Conservation (phyloP, 1,140 invertebrate genomes). For the Cotesia vestalis region DNA sequence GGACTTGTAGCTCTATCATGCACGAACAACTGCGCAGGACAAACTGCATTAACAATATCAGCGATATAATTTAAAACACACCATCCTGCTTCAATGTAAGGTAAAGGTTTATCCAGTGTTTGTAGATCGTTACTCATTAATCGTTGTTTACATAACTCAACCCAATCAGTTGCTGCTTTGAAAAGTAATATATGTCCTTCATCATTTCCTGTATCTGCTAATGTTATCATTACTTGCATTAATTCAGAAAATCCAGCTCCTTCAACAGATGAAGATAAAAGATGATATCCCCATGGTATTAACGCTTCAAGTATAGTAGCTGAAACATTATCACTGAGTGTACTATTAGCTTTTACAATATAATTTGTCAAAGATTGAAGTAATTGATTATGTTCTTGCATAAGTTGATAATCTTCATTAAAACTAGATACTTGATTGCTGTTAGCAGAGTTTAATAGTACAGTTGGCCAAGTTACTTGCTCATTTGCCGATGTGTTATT, state of each 20-base stretch:
- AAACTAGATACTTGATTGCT: constrained; percentile 49
- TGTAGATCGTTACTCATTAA: constrained; percentile 57
- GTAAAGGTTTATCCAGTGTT: constrained; percentile 55
- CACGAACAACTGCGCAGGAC: constrained; percentile 58
- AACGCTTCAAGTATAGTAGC: constrained; percentile 79
- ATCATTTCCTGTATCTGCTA: constrained; percentile 83
- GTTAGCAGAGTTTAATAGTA: constrained; percentile 48
- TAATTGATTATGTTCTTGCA: constrained; percentile 77
- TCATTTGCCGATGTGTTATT: constrained; percentile 49
- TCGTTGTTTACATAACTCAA: constrained; percentile 71
- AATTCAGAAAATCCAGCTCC: constrained; percentile 82
- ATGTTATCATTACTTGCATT: constrained; percentile 80
- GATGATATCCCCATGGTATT: constrained; percentile 76
- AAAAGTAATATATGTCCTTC: constrained; percentile 83
- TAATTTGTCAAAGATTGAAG: constrained; percentile 78
- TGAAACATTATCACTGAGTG: constrained; percentile 74
- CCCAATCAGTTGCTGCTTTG: constrained; percentile 81
- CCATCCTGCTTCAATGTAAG: constrained; percentile 79
- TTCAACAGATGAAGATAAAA: constrained; percentile 74
- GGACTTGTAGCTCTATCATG: constrained; percentile 73
- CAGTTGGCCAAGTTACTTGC: constrained; percentile 50
- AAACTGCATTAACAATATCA: constrained; percentile 73
- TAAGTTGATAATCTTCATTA: constrained; percentile 60
- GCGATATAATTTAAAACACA: constrained; percentile 80
- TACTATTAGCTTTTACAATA: constrained; percentile 77